A percentile compares a stretch with the other conserved stretches of the same genome.
Evolutionary conservation across 2,888 invertebrate genomes (phyloP).

Genomic region (Agonopterix arenella): DNA sequence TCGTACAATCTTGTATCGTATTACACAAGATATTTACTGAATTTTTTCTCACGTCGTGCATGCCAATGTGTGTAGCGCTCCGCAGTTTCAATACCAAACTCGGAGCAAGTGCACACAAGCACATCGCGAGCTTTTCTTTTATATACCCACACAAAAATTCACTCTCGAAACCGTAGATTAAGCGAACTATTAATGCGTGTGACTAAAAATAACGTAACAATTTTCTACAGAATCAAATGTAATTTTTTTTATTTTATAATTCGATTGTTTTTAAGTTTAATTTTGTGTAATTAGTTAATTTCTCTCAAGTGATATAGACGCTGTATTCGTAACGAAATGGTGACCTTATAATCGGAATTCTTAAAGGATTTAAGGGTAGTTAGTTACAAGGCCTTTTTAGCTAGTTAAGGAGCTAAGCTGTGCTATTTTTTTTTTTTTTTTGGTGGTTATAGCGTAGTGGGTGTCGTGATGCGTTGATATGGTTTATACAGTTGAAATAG

Average conservation of each 20-base stretch:
- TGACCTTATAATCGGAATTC: slow-evolving; percentile 72
- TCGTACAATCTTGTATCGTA: slow-evolving; percentile 43
- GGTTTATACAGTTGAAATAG: slow-evolving; percentile 22
- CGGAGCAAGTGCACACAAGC: slow-evolving; percentile 4
- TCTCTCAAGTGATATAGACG: slow-evolving; percentile 70
- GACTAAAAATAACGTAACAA: slow-evolving; percentile 57
- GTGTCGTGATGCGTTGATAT: slow-evolving; percentile 50
- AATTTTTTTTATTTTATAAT: slow-evolving; percentile 36
- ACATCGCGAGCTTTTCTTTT: slow-evolving; percentile 13
- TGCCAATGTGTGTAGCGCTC: background rate
- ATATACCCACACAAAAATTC: slow-evolving; percentile 28
- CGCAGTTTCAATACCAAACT: background rate
- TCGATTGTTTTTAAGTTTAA: slow-evolving; percentile 19
- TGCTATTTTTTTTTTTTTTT: slow-evolving; percentile 44
- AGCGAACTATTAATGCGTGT: slow-evolving; percentile 62
- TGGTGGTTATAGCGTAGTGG: slow-evolving; percentile 47
- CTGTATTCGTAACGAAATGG: slow-evolving; percentile 65
- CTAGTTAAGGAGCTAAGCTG: slow-evolving; percentile 59
- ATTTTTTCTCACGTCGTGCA: slow-evolving; percentile 21
- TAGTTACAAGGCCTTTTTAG: slow-evolving; percentile 69
- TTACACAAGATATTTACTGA: slow-evolving; percentile 45
- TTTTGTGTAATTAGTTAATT: slow-evolving; percentile 52
- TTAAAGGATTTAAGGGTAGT: slow-evolving; percentile 71
- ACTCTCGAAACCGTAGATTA: slow-evolving; percentile 58
- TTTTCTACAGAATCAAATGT: slow-evolving; percentile 65